Base-by-base conservation (phyloP, 2,113 vertebrate species). In the Bos taurus region DNA sequence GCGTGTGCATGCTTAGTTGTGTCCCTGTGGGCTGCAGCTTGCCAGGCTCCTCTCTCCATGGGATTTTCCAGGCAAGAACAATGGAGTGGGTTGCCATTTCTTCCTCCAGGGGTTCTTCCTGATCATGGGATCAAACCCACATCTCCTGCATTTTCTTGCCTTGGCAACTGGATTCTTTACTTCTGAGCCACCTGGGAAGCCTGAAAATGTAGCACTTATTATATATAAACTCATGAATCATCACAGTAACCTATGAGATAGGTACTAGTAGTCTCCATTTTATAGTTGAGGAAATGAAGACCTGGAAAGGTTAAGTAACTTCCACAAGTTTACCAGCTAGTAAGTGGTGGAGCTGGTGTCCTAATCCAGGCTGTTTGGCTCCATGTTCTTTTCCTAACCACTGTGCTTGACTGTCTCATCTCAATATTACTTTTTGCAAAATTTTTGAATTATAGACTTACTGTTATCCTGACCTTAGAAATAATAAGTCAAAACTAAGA, bases 401-500 rank as follows among this genome's bases (percentile, higher is more conserved):
- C 43, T 71, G 5, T 23, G n/a, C 21, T 83, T 83, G 57, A 10
- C 23, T 83, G 57, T n/a, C 25, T 94, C 23, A 91, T 25, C 14
- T 97, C 56, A 90, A 19, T 36, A 17, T 33, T 88, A 85, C 56
- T 84, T 84, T 19, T 93, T 88, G 81, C 26, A 95, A 90, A 88
- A 52, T 85, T 14, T 89, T 81, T 89, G 25, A 74, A 89, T 40
- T 88, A 84, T 16, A 59, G 64, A 71, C 40, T 77, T 93, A 74
- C 13, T 78, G 30, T 82, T 59, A 56, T 78, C 33, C 52, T 78
- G 40, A 93, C 57, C 83, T 95, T 90, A 91, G 77, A 96, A 94
- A 94, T 80, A 90, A 74, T n/a, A 97, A 91, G 54, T 59, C 82
- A 78, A 88, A 91, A 91, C 14, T 80, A 59, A 80, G 50, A 96